A percentile compares a stretch with the other conserved stretches of the same genome.
Conservation (phyloP, 1,140 invertebrate species). For the Lepidurus couesii region DNA sequence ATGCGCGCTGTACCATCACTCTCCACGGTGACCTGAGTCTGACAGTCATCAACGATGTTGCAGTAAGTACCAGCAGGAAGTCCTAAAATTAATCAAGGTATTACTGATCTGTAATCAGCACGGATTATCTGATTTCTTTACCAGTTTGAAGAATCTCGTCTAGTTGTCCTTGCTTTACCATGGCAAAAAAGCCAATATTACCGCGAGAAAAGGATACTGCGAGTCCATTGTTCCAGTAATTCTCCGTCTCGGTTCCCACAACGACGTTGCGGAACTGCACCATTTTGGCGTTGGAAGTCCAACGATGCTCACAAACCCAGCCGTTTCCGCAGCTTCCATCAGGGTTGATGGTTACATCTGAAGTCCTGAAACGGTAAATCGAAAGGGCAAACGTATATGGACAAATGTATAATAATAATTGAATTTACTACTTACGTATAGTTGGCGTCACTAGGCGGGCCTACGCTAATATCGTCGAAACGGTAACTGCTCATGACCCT, state of each 20-base stretch:
- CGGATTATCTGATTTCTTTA: background rate
- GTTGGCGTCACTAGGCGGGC: constrained; percentile 33
- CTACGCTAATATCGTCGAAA: constrained; percentile 40
- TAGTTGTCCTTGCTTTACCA: constrained; percentile 39
- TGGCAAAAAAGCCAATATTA: constrained; percentile 42
- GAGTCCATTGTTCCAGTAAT: constrained; percentile 42
- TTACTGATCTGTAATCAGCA: background rate
- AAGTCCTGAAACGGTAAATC: constrained; percentile 39
- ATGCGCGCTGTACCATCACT: constrained; percentile 40
- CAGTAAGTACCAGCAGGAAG: constrained; percentile 48
- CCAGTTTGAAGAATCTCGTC: constrained; percentile 41
- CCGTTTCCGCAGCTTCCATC: constrained; percentile 47
- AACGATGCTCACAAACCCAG: constrained; percentile 54
- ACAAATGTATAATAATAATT: background rate
- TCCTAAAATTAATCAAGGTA: constrained; percentile 33
- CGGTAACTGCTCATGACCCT: constrained; percentile 53
- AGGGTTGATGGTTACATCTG: constrained; percentile 41
- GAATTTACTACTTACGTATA: background rate
- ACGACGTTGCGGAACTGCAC: constrained; percentile 39
- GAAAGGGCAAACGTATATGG: background rate
- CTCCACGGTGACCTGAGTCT: constrained; percentile 40
- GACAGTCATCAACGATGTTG: constrained; percentile 41
- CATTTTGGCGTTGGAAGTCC: constrained; percentile 48
- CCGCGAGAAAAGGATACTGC: constrained; percentile 42
- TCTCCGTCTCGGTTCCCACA: constrained; percentile 37